Evolutionary conservation across 2,797 vertebrate species (phyloP).

Genomic region (Distichodus sexfasciatus): DNA sequence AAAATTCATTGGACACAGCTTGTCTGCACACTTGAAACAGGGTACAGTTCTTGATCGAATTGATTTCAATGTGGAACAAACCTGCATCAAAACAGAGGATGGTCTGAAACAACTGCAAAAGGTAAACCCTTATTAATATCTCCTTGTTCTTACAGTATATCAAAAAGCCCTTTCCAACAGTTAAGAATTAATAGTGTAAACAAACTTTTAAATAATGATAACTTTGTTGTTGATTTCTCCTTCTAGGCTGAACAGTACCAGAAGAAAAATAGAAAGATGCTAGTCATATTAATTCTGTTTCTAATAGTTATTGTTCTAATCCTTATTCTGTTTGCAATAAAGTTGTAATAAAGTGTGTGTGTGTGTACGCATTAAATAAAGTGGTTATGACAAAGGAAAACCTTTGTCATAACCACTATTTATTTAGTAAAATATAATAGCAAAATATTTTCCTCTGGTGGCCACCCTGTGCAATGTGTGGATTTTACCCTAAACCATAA

Average conservation of each 20-base stretch:
- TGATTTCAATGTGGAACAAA: constrained; percentile 96
- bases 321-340: constrained; percentile 90
- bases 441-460: constrained; percentile 2
- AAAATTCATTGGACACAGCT: too few species aligned
- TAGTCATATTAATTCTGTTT: constrained; percentile 94
- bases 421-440: not conserved
- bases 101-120: constrained; percentile 95
- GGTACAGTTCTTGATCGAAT: constrained; percentile 97
- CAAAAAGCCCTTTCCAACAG: too few species aligned
- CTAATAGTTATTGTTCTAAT: constrained; percentile 91
- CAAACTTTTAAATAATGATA: not conserved
- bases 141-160: constrained; percentile 1
- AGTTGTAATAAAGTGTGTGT: constrained; percentile 77
- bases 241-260: constrained; percentile 95
- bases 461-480: not conserved
- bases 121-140: constrained; percentile 70
- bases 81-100: constrained; percentile 94
- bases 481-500: too few species aligned
- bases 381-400: not conserved
- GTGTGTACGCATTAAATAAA: not conserved
- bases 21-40: constrained; percentile 63
- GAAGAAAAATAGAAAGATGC: constrained; percentile 99
- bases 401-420: not conserved
- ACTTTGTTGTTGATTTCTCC: not conserved
- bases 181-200: too few species aligned